A percentile compares a stretch with the other conserved stretches of the same genome.
Conservation (phyloP, 2,797 vertebrate genomes). For the Arctocebus calabarensis region DNA sequence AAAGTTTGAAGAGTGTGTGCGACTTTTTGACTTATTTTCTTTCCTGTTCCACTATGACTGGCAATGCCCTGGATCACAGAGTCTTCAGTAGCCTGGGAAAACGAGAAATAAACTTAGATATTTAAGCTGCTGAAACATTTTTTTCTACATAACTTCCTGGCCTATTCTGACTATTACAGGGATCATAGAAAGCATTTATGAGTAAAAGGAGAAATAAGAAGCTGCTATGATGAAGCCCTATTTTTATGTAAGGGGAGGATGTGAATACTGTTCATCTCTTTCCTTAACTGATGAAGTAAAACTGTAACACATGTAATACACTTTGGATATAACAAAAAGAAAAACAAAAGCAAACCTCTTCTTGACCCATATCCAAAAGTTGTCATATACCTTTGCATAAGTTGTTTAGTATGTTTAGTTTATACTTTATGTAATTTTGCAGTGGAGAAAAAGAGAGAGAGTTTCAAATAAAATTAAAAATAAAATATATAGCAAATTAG, state of each 20-base stretch:
- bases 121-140: not conserved
- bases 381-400: not conserved
- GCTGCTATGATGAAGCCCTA: not conserved
- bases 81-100: not conserved
- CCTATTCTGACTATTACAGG: not conserved
- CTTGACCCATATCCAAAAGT: not conserved
- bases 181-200: not conserved
- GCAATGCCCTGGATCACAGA: not conserved
- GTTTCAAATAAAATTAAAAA: constrained; percentile 39
- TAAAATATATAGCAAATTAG: constrained; percentile 31
- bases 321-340: not conserved
- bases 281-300: not conserved
- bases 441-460: not conserved
- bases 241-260: constrained; percentile 39
- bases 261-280: accelerated
- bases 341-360: not conserved
- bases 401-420: not conserved
- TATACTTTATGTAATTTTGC: constrained; percentile 10
- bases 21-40: not conserved
- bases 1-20: not conserved
- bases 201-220: not conserved
- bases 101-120: not conserved
- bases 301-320: not conserved
- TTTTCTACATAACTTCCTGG: not conserved
- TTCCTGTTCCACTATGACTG: not conserved